Conservation (phyloP, 1,140 invertebrate species). For the Drosophila sulfurigaster region DNA sequence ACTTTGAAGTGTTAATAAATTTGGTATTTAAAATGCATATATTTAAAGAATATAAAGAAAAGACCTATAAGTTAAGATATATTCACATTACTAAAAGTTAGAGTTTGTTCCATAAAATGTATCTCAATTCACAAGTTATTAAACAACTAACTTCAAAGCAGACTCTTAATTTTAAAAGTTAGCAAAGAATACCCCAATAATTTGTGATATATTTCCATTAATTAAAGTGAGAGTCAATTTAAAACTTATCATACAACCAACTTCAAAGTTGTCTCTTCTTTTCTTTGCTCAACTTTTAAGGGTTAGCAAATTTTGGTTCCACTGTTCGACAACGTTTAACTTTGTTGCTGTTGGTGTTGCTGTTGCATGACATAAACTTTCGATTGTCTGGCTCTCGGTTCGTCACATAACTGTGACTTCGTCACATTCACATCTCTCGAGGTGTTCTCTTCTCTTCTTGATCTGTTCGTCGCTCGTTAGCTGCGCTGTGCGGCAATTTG, state of each 20-base stretch:
- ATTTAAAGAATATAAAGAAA: too few relatives aligned
- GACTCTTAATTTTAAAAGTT: too few relatives aligned
- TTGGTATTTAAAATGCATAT: not conserved
- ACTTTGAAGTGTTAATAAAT: not conserved
- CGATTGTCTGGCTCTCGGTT: slow-evolving; percentile 71
- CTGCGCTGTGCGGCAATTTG: slow-evolving; percentile 37
- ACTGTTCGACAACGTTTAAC: slow-evolving; percentile 29
- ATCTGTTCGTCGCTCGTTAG: slow-evolving; percentile 41
- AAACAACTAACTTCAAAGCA: too few relatives aligned
- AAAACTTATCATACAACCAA: too few relatives aligned
- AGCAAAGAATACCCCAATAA: too few relatives aligned
- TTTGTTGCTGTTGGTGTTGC: slow-evolving; percentile 31
- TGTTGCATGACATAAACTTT: slow-evolving; percentile 82
- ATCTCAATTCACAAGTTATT: too few relatives aligned
- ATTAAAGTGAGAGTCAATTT: too few relatives aligned
- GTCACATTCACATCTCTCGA: slow-evolving; percentile 19
- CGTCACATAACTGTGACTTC: slow-evolving; percentile 78
- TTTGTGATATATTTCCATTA: too few relatives aligned
- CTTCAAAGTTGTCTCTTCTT: too few relatives aligned
- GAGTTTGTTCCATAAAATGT: too few relatives aligned
- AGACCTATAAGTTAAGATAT: too few relatives aligned
- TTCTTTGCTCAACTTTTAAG: not conserved
- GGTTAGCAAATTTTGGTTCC: slow-evolving; percentile 19
- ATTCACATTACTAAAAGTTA: too few relatives aligned
- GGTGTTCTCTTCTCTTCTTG: slow-evolving; percentile 52